Conservation (phyloP, 2,888 invertebrate species). For the Eupithecia inturbata region DNA sequence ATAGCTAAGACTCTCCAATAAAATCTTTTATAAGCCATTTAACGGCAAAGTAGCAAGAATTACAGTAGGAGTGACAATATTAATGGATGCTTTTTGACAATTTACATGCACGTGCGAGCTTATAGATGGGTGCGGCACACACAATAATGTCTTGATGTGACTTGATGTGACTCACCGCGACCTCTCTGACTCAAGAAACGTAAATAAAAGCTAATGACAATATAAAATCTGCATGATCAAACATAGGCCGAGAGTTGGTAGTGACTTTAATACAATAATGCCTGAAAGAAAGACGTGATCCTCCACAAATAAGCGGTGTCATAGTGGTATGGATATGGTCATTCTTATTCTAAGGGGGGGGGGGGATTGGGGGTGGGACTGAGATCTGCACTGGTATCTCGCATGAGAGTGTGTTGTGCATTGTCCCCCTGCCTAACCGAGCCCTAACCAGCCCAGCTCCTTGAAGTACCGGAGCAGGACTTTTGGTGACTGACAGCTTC, state of each 20-base stretch:
- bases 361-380: no score
- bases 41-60: slow-evolving; percentile 1
- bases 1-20: slow-evolving; percentile 10
- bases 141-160: slow-evolving; percentile 33
- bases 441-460: no score
- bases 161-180: slow-evolving; percentile 39
- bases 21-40: slow-evolving; percentile 13
- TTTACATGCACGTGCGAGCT: slow-evolving; percentile 33
- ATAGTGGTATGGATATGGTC: no score
- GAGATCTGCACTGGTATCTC: no score
- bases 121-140: slow-evolving; percentile 39
- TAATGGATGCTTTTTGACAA: slow-evolving; percentile 28
- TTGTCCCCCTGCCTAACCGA: no score
- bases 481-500: no score
- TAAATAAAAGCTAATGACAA: slow-evolving; percentile 30
- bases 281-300: neutral
- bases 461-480: no score
- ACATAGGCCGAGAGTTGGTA: slow-evolving; percentile 10
- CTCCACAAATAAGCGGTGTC: no score
- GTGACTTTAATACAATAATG: neutral
- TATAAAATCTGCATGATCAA: slow-evolving; percentile 15
- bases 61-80: slow-evolving; percentile 20
- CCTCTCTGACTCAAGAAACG: slow-evolving; percentile 36
- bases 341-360: no score
- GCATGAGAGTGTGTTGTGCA: no score